These are phyloP conservation scores for Bujurquina vittata DNA, from an alignment of 2,113 vertebrate species.

Conservation along the genomic window DNA sequence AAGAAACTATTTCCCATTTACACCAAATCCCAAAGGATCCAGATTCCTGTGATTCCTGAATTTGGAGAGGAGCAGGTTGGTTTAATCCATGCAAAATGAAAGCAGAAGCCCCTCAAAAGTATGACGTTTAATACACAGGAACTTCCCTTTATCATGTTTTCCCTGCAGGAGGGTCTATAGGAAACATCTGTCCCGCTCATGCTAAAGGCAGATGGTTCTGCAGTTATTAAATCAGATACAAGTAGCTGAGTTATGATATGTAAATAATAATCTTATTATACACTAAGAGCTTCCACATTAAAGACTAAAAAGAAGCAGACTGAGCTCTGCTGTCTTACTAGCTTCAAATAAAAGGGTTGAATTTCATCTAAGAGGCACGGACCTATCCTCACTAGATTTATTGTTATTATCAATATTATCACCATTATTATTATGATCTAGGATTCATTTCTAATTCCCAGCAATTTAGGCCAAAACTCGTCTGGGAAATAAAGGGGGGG, in stretches of 20 bases:
- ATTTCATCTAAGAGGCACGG: neutral
- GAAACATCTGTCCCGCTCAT: neutral
- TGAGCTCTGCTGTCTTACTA: neutral
- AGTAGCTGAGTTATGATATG: neutral
- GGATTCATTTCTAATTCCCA: constrained; percentile 1
- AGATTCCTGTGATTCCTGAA: constrained; percentile 32
- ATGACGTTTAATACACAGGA: neutral
- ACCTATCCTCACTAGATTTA: neutral
- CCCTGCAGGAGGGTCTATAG: neutral
- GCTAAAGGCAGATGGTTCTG: neutral
- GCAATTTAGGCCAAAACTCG: constrained; percentile 12
- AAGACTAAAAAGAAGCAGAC: neutral
- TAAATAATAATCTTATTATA: neutral
- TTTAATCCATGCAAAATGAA: constrained; percentile 16
- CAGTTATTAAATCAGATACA: neutral
- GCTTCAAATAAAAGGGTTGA: neutral
- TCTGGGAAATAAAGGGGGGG: constrained; percentile 3
- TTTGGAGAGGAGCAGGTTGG: constrained; percentile 22
- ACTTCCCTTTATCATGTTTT: neutral
- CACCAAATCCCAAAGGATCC: constrained; percentile 18
- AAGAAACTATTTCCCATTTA: constrained; percentile 31
- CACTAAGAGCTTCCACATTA: neutral
- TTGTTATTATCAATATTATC: neutral
- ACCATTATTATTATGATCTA: neutral
- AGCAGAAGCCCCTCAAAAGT: constrained; percentile 15